phyloP scores from a whole-genome alignment of 2,113 vertebrate species.

The Muntiacus muntjak region DNA sequence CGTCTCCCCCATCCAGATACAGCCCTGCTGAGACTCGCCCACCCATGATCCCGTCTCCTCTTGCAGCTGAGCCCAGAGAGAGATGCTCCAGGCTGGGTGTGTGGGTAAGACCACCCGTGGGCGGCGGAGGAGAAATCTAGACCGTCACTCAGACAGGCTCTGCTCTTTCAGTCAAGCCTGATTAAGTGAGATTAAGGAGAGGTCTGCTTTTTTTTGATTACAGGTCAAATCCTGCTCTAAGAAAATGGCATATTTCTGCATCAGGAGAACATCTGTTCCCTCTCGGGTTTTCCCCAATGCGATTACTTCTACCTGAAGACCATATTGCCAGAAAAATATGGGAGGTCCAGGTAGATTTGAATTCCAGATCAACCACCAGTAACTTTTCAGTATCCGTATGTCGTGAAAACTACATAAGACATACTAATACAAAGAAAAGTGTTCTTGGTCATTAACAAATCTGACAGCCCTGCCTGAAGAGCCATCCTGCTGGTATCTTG shows the following conservation, averaged over 20 bases:
- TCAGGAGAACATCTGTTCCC: background rate
- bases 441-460: background rate
- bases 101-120: background rate
- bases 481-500: background rate
- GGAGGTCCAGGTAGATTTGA: background rate
- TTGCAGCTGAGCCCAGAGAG: background rate
- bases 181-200: background rate
- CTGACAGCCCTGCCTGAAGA: background rate
- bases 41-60: accelerated
- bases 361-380: background rate
- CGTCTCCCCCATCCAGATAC: background rate
- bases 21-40: background rate
- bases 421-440: background rate
- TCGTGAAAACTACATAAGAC: background rate
- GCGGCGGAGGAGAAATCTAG: background rate
- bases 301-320: background rate
- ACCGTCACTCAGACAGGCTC: accelerated
- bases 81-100: background rate
- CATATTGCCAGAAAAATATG: background rate
- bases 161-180: background rate
- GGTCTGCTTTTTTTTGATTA: background rate
- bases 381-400: background rate
- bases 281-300: background rate
- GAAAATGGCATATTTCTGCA: background rate
- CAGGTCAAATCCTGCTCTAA: background rate